A percentile compares a stretch with the other conserved stretches of the same genome.
Evolutionary conservation across 1,140 invertebrate genomes (phyloP).

Genomic region (Drosophila watanabei): DNA sequence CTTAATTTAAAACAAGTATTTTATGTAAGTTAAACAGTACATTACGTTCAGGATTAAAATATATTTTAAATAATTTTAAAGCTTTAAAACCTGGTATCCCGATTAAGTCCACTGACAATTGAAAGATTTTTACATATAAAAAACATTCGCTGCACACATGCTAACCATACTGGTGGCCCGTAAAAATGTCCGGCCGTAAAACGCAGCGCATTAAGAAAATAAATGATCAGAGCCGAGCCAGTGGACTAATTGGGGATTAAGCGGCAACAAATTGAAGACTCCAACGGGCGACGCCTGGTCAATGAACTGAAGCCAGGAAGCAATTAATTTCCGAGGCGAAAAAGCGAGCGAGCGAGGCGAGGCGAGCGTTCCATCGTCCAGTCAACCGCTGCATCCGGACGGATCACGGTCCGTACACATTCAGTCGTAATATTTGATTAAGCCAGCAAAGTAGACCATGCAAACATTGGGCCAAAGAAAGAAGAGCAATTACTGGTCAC

Average conservation of each 20-base stretch:
- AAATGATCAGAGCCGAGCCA: constrained; percentile 45
- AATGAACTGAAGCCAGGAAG: constrained; percentile 70
- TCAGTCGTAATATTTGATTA: constrained; percentile 74
- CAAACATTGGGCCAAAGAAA: constrained; percentile 55
- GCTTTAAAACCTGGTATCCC: not conserved
- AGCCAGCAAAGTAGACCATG: constrained; percentile 57
- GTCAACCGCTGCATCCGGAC: constrained; percentile 63
- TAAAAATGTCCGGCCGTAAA: constrained; percentile 7
- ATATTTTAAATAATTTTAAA: no score
- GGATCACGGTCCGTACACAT: constrained; percentile 23
- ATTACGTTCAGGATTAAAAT: no score
- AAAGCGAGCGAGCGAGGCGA: constrained; percentile 15
- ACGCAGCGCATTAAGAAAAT: constrained; percentile 37
- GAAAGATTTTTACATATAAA: not conserved
- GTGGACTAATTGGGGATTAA: constrained; percentile 76
- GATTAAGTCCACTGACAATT: no score
- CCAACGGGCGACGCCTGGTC: constrained; percentile 35
- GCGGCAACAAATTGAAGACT: constrained; percentile 64
- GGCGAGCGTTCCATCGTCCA: constrained; percentile 29
- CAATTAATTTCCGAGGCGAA: constrained; percentile 71
- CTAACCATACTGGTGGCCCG: not conserved
- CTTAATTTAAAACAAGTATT: not conserved
- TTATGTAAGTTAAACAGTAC: no score
- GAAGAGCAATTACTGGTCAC: constrained; percentile 76
- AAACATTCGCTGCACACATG: not conserved